Percentiles rank a stretch among this genome's conserved stretches.
These are phyloP conservation scores for Nothobranchius kuhntae DNA, from an alignment of 2,113 vertebrate genomes.

Conservation along the genomic window DNA sequence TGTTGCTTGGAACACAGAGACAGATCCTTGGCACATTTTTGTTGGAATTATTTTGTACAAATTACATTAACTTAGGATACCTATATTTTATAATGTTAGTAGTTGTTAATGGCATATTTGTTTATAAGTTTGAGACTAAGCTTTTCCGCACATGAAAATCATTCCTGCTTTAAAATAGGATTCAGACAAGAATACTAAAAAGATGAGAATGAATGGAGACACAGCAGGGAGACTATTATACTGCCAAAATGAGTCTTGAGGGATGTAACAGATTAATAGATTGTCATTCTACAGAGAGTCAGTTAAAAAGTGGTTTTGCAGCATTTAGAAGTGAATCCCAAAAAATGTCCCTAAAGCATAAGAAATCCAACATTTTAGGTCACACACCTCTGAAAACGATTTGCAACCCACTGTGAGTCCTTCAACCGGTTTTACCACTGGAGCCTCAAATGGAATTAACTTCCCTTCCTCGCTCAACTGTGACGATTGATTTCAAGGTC, in stretches of 20 bases:
- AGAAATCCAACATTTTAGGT: constrained; percentile 25
- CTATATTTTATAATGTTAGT: too few relatives aligned
- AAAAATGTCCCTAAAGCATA: constrained; percentile 3
- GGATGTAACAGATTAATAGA: constrained; percentile 4
- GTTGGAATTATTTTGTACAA: too few relatives aligned
- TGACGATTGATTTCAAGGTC: constrained; percentile 75
- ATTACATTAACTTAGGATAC: too few relatives aligned
- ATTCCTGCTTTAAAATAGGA: constrained; percentile 23
- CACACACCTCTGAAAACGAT: constrained; percentile 18
- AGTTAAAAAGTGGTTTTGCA: neutral
- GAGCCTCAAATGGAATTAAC: constrained; percentile 53
- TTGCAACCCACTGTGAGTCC: constrained; percentile 40
- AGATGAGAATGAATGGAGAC: constrained; percentile 8
- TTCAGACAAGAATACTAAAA: too few relatives aligned
- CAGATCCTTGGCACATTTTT: too few relatives aligned
- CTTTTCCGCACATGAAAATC: constrained; percentile 44
- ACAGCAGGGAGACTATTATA: constrained; percentile 16
- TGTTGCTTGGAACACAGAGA: too few relatives aligned
- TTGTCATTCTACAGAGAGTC: too few relatives aligned
- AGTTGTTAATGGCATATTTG: too few relatives aligned
- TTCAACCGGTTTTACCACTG: constrained; percentile 36
- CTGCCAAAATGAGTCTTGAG: constrained; percentile 27
- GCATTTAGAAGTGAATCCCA: constrained; percentile 13
- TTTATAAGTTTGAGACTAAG: too few relatives aligned
- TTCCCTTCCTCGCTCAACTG: constrained; percentile 33